These are phyloP conservation scores for Nemoura dubitans DNA, from an alignment of 2,888 invertebrate genomes.

Conservation along the genomic window DNA sequence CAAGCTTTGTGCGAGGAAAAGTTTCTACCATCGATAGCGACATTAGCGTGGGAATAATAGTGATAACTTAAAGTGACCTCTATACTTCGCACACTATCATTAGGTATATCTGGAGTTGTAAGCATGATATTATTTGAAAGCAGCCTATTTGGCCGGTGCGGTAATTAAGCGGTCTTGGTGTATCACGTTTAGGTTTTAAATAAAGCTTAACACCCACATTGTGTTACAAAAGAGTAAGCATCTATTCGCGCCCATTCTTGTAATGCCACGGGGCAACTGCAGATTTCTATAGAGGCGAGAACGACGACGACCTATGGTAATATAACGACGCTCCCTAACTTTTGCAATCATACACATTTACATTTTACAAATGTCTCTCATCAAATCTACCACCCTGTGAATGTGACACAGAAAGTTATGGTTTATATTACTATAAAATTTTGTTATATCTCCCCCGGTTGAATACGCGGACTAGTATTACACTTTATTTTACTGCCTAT, in stretches of 20 bases:
- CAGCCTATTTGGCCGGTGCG: background rate
- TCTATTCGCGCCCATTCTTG: background rate
- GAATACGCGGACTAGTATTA: background rate
- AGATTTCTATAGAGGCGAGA: background rate
- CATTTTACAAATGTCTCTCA: slow-evolving; percentile 28
- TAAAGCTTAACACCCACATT: background rate
- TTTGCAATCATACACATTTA: slow-evolving; percentile 35
- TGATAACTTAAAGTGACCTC: background rate
- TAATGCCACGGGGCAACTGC: background rate
- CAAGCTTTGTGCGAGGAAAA: background rate
- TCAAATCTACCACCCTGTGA: slow-evolving; percentile 25
- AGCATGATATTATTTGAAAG: background rate
- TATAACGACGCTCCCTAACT: slow-evolving; percentile 14
- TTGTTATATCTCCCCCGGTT: slow-evolving; percentile 14
- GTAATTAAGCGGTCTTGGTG: background rate
- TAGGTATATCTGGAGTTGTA: background rate
- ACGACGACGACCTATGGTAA: background rate
- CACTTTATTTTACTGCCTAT: slow-evolving; percentile 31
- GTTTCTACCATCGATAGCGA: background rate
- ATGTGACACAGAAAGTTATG: slow-evolving; percentile 33
- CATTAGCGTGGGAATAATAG: background rate
- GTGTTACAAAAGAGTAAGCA: background rate
- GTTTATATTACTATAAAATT: slow-evolving; percentile 29
- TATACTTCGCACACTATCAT: slow-evolving; percentile 13
- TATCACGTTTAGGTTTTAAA: background rate